A percentile compares a stretch with the other conserved stretches of the same genome.
These are phyloP conservation scores for Gryllus longicercus DNA, from an alignment of 2,888 invertebrate genomes.

Conservation along the genomic window DNA sequence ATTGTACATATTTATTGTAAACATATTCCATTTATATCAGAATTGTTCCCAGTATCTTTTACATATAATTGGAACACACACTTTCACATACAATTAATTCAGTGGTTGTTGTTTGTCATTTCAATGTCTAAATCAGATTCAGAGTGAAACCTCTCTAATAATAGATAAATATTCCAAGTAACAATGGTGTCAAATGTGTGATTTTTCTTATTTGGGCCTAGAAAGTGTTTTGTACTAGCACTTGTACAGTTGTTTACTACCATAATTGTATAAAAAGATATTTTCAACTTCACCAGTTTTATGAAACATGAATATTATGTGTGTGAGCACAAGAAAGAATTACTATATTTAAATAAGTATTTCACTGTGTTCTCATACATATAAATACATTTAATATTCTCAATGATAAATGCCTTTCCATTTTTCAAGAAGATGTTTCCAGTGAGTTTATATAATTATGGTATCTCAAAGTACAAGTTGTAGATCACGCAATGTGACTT, in stretches of 20 bases:
- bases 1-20: slow-evolving; percentile 10
- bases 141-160: slow-evolving; percentile 17
- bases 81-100: slow-evolving; percentile 6
- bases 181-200: neutral
- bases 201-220: slow-evolving; percentile 17
- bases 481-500: neutral
- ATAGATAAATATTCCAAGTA: neutral
- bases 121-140: slow-evolving; percentile 6
- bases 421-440: slow-evolving; percentile 17
- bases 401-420: slow-evolving; percentile 7
- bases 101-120: slow-evolving; percentile 17
- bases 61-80: neutral
- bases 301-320: slow-evolving; percentile 6
- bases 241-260: slow-evolving; percentile 17
- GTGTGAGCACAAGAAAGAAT: neutral
- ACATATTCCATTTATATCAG: slow-evolving; percentile 9
- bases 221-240: slow-evolving; percentile 6
- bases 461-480: slow-evolving; percentile 11
- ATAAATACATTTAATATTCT: slow-evolving; percentile 17
- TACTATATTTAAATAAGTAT: neutral
- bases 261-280: slow-evolving; percentile 1
- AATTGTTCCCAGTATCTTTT: neutral
- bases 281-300: neutral
- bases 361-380: slow-evolving; percentile 11
- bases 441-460: slow-evolving; percentile 17